phyloP scores from a whole-genome alignment of 1,140 invertebrate species.

The Gonatopus flavifemur region DNA sequence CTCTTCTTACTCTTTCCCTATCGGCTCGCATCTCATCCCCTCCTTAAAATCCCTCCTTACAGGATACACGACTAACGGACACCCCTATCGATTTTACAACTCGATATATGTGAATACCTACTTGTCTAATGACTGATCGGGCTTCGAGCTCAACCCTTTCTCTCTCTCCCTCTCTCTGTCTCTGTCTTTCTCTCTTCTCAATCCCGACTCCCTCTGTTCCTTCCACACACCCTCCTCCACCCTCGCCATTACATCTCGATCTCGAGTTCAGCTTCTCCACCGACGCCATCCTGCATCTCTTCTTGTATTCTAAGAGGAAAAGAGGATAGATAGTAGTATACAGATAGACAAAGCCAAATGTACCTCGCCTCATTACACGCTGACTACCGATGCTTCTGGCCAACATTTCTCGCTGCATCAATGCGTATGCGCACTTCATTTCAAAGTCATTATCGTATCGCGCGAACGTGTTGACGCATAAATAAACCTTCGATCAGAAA shows the following conservation, averaged over 20 bases:
- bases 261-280: conserved; percentile 6
- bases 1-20: conserved; percentile 9
- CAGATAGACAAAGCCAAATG: conserved; percentile 30
- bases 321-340: conserved; percentile 16
- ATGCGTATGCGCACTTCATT: conserved; percentile 30
- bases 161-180: conserved; percentile 24
- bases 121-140: conserved; percentile 61
- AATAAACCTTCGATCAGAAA: too few relatives aligned
- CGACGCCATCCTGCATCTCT: conserved; percentile 1
- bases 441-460: too few relatives aligned
- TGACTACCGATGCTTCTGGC: conserved; percentile 38
- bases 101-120: conserved; percentile 60
- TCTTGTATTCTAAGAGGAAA: too few relatives aligned
- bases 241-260: neutral
- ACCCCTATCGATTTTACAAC: conserved; percentile 61
- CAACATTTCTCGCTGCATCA: conserved; percentile 38
- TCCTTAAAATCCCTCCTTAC: conserved; percentile 44
- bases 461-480: conserved; percentile 8
- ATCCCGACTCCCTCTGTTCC: neutral
- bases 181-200: conserved; percentile 19
- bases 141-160: conserved; percentile 52
- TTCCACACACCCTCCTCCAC: conserved; percentile 23
- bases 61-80: conserved; percentile 56
- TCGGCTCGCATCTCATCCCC: conserved; percentile 52
- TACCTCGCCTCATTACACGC: conserved; percentile 50